Base-by-base conservation (phyloP, 2,113 vertebrate species). In the Cheirogaleus medius region DNA sequence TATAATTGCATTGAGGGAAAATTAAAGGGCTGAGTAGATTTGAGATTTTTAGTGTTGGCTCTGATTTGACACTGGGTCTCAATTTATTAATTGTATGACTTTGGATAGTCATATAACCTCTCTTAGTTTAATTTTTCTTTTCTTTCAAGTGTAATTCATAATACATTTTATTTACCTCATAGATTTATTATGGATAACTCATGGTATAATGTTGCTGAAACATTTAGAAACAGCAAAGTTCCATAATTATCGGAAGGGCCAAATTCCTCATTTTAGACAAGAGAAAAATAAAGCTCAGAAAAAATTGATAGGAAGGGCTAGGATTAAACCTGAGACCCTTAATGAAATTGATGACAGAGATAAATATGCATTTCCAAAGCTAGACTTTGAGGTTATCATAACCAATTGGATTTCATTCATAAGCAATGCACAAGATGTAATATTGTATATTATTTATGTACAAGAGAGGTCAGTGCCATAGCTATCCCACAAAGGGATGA, bases 121-220 rank as follows among this genome's bases (percentile, higher is more conserved):
- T 68, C 17, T 77, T 71, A 32, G 4, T 74, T 96, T 92, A 92
- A 81, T 52, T 95, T 80, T 89, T 42, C 49, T 76, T 81, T 90
- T 25, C 82, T 92, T 60, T 90, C 54, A 97, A 25, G 56, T 89
- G 14, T 21, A 93, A 82, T 91, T 95, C 89, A 52, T 58, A 86
- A 80, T 91, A 84, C 77, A 37, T 91, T 93, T 44, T 44, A 85
- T 86, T 25, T 85, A 82, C 34, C n/a, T 85, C 37, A 66, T 85
- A 91, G 14, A 81, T 77, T 87, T 94, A 97, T 89, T 93, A 87
- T 92, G 5, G 9, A 58, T 94, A 78, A 44, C 6, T 10, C 14
- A 73, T 97, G 56, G 77, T 66, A 58, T n/a, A 91, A 78, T 83
- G 29, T 63, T 93, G 94, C 49, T 73, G 63, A 95, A 93, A 73